Conservation (phyloP, 2,113 vertebrate genomes). For the Tapirus terrestris region DNA sequence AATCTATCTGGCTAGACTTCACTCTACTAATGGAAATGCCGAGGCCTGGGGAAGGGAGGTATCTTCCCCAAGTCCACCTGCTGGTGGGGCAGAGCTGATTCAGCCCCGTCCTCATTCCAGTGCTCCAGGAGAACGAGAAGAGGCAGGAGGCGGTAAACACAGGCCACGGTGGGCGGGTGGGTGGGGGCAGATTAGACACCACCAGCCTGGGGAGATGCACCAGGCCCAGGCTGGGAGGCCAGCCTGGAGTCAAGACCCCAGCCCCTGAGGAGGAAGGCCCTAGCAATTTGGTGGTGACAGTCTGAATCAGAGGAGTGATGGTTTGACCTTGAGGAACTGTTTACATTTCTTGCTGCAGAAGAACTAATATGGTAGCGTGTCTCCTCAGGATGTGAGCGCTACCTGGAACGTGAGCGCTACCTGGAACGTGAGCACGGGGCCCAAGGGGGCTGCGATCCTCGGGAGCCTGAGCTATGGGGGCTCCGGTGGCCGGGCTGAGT, state of each 20-base stretch:
- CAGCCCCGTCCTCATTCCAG: fast-evolving
- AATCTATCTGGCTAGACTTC: fast-evolving
- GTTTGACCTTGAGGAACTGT: background rate
- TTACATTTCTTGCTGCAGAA: background rate
- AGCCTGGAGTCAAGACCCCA: background rate
- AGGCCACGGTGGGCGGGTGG: fast-evolving
- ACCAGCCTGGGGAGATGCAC: background rate
- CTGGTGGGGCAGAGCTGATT: background rate
- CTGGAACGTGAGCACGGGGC: no score
- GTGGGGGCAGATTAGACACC: background rate
- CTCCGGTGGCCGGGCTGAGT: background rate
- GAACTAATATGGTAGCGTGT: background rate
- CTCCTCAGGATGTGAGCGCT: background rate
- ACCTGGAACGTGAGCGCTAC: background rate
- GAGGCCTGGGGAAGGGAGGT: background rate
- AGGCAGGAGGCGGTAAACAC: fast-evolving
- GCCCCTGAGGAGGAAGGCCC: no score
- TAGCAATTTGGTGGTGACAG: fast-evolving
- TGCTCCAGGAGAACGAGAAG: background rate
- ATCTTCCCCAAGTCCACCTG: fast-evolving
- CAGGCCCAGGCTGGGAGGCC: background rate
- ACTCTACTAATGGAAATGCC: background rate
- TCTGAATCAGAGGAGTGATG: background rate
- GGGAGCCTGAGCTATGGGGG: no score
- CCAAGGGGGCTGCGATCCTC: background rate